Percentiles rank a stretch among this genome's conserved stretches.
Evolutionary conservation across 2,888 invertebrate genomes (phyloP).

Genomic region (Stenchaetothrips biformis): DNA sequence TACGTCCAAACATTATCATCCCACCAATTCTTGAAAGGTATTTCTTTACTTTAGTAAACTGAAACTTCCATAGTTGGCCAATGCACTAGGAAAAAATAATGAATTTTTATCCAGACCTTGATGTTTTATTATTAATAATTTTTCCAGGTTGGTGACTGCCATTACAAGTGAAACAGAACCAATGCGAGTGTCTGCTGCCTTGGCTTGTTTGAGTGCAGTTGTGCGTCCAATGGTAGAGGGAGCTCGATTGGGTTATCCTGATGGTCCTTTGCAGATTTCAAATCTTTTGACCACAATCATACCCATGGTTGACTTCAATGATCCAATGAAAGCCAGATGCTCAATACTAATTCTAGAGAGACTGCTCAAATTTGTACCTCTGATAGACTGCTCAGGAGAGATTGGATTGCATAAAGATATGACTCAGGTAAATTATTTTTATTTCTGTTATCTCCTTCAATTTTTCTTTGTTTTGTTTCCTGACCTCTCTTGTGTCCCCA

Average conservation of each 20-base stretch:
- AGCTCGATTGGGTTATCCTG: slow-evolving; percentile 53
- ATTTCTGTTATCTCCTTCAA: slow-evolving; percentile 26
- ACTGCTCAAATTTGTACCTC: slow-evolving; percentile 70
- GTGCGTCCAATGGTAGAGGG: slow-evolving; percentile 59
- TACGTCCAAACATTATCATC: slow-evolving; percentile 76
- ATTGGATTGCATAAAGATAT: slow-evolving; percentile 61
- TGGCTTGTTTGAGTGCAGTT: slow-evolving; percentile 65
- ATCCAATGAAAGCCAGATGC: slow-evolving; percentile 67
- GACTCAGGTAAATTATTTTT: slow-evolving; percentile 52
- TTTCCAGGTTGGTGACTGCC: slow-evolving; percentile 60
- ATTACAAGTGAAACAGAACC: slow-evolving; percentile 56
- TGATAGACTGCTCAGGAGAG: slow-evolving; percentile 80
- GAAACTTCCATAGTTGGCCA: too few relatives aligned
- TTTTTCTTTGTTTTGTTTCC: not conserved
- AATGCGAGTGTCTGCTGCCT: slow-evolving; percentile 69
- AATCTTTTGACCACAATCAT: slow-evolving; percentile 73
- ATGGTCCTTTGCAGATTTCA: slow-evolving; percentile 75
- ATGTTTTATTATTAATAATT: not conserved
- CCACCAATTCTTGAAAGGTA: slow-evolving; percentile 75
- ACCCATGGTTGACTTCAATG: slow-evolving; percentile 88
- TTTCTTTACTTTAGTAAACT: slow-evolving; percentile 33
- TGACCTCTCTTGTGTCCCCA: slow-evolving; percentile 37
- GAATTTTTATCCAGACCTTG: too few relatives aligned
- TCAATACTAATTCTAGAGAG: slow-evolving; percentile 75
- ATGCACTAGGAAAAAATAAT: too few relatives aligned